Evolutionary conservation across 2,888 invertebrate genomes (phyloP), one percentile per base, ranked within the genome.

Genomic region (Cryptocheilus praepositus): DNA sequence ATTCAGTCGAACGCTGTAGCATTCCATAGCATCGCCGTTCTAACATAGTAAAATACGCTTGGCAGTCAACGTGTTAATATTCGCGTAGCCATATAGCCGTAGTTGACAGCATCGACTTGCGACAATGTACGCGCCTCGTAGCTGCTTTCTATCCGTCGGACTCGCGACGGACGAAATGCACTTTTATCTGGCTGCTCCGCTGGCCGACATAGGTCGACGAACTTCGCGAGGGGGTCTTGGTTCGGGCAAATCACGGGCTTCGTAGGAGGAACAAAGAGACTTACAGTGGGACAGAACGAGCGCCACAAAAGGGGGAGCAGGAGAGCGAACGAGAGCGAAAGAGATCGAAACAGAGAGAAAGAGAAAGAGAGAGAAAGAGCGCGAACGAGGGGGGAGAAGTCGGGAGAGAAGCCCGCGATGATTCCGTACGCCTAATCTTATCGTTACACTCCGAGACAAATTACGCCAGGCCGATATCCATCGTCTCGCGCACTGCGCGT

Each of bases 101-200:
- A n/a, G n/a, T 36, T 36, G 36, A 36, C 36, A 36, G 36, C 36
- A 36, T 36, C 36, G 36, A 36, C 11, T 4, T 11, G 36, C 36
- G 36, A 36, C 36, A 36, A 36, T 7, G 36, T 36, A 36, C 36
- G 36, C 36, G 36, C 7, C 36, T 36, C 36, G 11, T 36, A 11
- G 36, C 36, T 11, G 36, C 36, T 36, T 36, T 51, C 54, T 62
- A 70, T 65, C 70, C 61, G 61, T 44, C 19, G 61, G 53, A 51
- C 63, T 53, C 51, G 18, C 59, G 44, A 67, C 69, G 66, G 67
- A 71, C 78, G 74, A 80, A 80, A 82, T 81, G 76, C 80, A 77
- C 77, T 81, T 84, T 83, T 84, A 84, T 84, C 84, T 79, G 80
- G 55, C 74, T 73, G 79, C 76, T 71, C 71, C 63, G 55, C 52